Conservation (phyloP, 2,797 vertebrate genomes). For the Melopsittacus undulatus region DNA sequence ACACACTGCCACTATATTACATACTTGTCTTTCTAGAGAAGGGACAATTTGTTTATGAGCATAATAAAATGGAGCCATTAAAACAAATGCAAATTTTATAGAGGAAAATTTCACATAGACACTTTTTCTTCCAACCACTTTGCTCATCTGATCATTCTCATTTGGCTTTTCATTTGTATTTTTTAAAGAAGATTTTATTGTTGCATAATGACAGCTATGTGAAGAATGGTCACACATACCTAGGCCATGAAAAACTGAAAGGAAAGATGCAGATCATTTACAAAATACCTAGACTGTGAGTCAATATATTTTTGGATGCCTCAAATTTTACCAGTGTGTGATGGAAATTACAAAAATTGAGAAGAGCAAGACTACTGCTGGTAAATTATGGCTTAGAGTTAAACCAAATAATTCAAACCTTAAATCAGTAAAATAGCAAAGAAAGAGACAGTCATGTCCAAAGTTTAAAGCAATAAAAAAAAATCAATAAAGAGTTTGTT, state of each 20-base stretch:
- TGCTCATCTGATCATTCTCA: constrained; percentile 1
- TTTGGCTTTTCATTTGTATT: constrained; percentile 1
- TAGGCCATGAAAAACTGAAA: constrained; percentile 70
- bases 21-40: not conserved
- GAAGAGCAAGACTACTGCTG: constrained; percentile 45
- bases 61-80: not conserved
- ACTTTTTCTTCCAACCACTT: not conserved
- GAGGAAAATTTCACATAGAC: not conserved
- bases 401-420: constrained; percentile 59
- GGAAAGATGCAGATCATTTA: constrained; percentile 71
- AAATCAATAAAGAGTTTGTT: not conserved
- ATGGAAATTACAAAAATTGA: constrained; percentile 69
- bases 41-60: not conserved
- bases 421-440: constrained; percentile 16
- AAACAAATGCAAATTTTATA: not conserved
- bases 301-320: constrained; percentile 61
- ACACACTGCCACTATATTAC: not conserved
- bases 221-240: constrained; percentile 67
- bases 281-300: constrained; percentile 78
- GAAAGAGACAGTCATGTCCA: not conserved
- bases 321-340: constrained; percentile 58
- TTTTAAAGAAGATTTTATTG: constrained; percentile 45
- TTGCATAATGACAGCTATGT: constrained; percentile 64
- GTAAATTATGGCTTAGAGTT: constrained; percentile 71
- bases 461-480: not conserved